Conservation (phyloP, 2,888 invertebrate genomes). For the Smittia aterrima region DNA sequence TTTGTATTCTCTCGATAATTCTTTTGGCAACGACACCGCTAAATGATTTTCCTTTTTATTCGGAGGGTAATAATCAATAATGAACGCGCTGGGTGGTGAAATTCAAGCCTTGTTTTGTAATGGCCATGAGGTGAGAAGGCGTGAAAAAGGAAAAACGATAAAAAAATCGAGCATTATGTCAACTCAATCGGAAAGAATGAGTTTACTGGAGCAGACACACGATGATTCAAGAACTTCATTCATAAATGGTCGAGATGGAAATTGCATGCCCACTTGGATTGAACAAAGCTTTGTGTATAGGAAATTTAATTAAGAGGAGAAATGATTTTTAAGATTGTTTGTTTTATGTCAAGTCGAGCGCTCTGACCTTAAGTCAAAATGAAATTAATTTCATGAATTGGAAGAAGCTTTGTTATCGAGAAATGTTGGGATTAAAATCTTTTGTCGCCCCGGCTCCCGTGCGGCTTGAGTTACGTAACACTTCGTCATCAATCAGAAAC, state of each 20-base stretch:
- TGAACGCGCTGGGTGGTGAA: background rate
- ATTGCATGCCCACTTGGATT: background rate
- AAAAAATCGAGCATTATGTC: background rate
- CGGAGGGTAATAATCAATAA: slow-evolving; percentile 6
- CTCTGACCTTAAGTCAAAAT: background rate
- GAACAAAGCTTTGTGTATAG: background rate
- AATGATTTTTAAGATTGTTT: background rate
- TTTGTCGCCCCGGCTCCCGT: background rate
- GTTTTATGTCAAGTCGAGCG: slow-evolving; percentile 1
- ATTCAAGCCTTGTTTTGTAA: background rate
- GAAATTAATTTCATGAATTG: background rate
- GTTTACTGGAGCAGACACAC: background rate
- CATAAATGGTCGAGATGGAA: too few relatives aligned
- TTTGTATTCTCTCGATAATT: background rate
- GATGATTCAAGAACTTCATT: background rate
- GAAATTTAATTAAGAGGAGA: background rate
- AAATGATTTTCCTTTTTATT: too few relatives aligned
- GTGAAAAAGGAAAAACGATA: background rate
- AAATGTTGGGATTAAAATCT: background rate
- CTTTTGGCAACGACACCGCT: background rate
- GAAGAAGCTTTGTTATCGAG: background rate
- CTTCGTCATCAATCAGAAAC: background rate
- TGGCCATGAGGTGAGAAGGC: background rate
- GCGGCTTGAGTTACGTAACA: slow-evolving; percentile 4
- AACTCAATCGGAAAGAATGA: too few relatives aligned